Conservation (phyloP, 2,888 invertebrate genomes). For the Eudasyphora cyanicolor region DNA sequence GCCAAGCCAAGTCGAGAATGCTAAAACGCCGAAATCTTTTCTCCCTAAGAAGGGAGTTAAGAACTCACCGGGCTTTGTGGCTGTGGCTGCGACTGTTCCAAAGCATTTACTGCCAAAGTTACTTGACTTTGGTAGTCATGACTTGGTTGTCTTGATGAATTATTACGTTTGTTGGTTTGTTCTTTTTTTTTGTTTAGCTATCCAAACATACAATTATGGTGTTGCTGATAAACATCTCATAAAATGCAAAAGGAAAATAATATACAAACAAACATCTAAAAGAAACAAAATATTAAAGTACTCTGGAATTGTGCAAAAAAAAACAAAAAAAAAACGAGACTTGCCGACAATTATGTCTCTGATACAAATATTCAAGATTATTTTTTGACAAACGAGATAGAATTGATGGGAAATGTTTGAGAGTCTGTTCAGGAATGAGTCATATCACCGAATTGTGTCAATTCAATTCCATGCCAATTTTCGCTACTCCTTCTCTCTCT, state of each 20-base stretch:
- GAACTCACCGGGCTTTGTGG: not conserved
- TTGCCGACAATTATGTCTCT: too few relatives aligned
- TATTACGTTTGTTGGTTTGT: conserved; percentile 19
- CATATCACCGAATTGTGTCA: too few relatives aligned
- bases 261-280: conserved; percentile 1
- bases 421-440: too few relatives aligned
- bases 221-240: conserved; percentile 42
- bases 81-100: not conserved
- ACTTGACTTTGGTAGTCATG: conserved; percentile 31
- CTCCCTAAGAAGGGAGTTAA: conserved; percentile 36
- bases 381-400: too few relatives aligned
- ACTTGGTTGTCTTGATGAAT: conserved; percentile 46
- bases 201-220: conserved; percentile 43
- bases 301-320: too few relatives aligned
- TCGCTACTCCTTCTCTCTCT: too few relatives aligned
- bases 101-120: conserved; percentile 13
- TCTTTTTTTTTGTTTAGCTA: not conserved
- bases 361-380: too few relatives aligned
- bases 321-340: not conserved
- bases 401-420: too few relatives aligned
- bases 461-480: too few relatives aligned
- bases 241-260: conserved; percentile 14
- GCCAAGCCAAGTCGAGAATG: conserved; percentile 5
- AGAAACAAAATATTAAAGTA: not conserved
- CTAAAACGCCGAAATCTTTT: conserved; percentile 15